phyloP scores from a whole-genome alignment of 2,113 vertebrate species.

The Paramormyrops kingsleyae region DNA sequence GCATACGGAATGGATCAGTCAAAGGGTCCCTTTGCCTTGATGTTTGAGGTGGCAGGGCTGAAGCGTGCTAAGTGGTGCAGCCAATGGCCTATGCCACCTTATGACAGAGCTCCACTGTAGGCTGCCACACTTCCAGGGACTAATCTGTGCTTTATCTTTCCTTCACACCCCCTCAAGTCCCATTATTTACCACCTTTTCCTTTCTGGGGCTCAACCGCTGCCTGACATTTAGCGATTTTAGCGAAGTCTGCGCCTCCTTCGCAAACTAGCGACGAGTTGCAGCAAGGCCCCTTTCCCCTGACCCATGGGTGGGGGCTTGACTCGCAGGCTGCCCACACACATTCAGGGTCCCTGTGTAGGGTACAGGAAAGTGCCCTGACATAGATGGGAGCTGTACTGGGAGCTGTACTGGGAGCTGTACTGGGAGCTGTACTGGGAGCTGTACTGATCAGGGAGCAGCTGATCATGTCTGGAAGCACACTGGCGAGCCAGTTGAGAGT shows the following conservation, averaged over 20 bases:
- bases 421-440: not conserved
- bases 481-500: not conserved
- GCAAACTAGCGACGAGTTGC: not conserved
- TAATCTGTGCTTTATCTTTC: constrained; percentile 9
- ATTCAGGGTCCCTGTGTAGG: not conserved
- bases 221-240: not conserved
- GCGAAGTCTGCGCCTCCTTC: not conserved
- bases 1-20: not conserved
- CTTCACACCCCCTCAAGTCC: not conserved
- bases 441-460: not conserved
- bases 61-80: not conserved
- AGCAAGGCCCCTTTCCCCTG: not conserved
- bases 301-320: not conserved
- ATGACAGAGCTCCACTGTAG: not conserved
- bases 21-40: not conserved
- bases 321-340: not conserved
- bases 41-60: not conserved
- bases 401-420: no score
- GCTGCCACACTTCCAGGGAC: not conserved
- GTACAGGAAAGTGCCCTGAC: not conserved
- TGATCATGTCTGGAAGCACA: not conserved
- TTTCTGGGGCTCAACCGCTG: not conserved
- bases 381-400: not conserved
- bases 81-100: not conserved
- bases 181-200: constrained; percentile 1